These are phyloP conservation scores for Macquaria ambigua DNA, from an alignment of 2,113 vertebrate species.

Conservation along the genomic window DNA sequence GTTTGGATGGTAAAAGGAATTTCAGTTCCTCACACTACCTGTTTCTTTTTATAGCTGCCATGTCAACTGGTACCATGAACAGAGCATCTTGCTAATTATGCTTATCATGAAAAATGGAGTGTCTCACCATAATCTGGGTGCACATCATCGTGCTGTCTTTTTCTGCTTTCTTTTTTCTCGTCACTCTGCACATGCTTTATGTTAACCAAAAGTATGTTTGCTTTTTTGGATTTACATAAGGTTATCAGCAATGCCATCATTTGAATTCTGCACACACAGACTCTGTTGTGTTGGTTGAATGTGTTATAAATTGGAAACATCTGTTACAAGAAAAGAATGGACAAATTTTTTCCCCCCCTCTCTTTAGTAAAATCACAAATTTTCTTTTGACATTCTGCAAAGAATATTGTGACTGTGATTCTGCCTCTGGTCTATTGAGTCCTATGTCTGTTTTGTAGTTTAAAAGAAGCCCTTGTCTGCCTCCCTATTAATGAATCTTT, in stretches of 20 bases:
- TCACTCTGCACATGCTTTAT: slow-evolving; percentile 3
- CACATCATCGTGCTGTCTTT: slow-evolving; percentile 16
- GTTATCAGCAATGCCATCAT: slow-evolving; percentile 30
- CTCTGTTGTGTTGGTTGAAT: slow-evolving; percentile 3
- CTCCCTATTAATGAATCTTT: slow-evolving; percentile 66
- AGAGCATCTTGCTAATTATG: slow-evolving; percentile 68
- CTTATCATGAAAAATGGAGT: slow-evolving; percentile 55
- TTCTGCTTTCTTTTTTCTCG: background rate
- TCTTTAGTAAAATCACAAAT: slow-evolving; percentile 2
- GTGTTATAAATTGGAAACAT: slow-evolving; percentile 28
- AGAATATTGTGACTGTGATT: slow-evolving; percentile 20
- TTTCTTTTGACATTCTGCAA: slow-evolving; percentile 5
- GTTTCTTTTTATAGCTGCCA: slow-evolving; percentile 68
- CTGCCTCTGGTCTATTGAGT: slow-evolving; percentile 25
- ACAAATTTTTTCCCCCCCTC: too few relatives aligned
- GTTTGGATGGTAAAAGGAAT: slow-evolving; percentile 31
- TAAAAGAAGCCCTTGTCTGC: slow-evolving; percentile 57
- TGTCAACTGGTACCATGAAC: slow-evolving; percentile 31
- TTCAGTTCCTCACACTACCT: slow-evolving; percentile 40
- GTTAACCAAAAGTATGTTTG: slow-evolving; percentile 31
- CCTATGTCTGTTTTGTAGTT: slow-evolving; percentile 36
- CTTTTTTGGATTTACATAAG: slow-evolving; percentile 51
- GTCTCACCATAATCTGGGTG: slow-evolving; percentile 16
- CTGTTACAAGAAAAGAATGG: background rate
- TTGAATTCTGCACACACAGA: slow-evolving; percentile 7